Evolutionary conservation across 1,140 invertebrate genomes (phyloP).

Genomic region (Rhopalosiphum padi): DNA sequence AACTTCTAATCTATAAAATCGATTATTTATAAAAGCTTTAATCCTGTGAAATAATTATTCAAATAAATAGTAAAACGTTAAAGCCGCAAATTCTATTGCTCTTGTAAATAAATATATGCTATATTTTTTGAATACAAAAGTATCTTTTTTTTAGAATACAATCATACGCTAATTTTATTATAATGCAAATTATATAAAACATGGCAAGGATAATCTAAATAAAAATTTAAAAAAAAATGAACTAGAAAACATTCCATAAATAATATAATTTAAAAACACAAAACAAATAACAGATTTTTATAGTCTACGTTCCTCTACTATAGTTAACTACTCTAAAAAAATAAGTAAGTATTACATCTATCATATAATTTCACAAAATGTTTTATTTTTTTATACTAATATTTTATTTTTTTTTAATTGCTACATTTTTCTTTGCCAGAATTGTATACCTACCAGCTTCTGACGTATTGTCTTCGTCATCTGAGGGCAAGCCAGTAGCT

Average conservation of each 20-base stretch:
- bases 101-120: neutral
- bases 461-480: neutral
- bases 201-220: neutral
- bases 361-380: neutral
- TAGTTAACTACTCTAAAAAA: neutral
- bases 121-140: neutral
- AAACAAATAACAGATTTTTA: neutral
- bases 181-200: neutral
- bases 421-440: neutral
- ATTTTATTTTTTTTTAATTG: neutral
- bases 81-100: neutral
- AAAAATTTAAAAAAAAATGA: neutral
- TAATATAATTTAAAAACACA: neutral
- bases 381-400: neutral
- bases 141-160: neutral
- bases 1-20: neutral
- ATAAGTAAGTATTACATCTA: neutral
- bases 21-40: neutral
- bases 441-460: conserved; percentile 6
- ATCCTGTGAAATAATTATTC: neutral
- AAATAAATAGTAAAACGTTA: neutral
- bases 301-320: neutral
- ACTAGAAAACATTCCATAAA: neutral
- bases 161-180: neutral
- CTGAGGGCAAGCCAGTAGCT: conserved; percentile 20